phyloP scores from a whole-genome alignment of 1,140 invertebrate genomes.

The Leptinotarsa undecemlineata region DNA sequence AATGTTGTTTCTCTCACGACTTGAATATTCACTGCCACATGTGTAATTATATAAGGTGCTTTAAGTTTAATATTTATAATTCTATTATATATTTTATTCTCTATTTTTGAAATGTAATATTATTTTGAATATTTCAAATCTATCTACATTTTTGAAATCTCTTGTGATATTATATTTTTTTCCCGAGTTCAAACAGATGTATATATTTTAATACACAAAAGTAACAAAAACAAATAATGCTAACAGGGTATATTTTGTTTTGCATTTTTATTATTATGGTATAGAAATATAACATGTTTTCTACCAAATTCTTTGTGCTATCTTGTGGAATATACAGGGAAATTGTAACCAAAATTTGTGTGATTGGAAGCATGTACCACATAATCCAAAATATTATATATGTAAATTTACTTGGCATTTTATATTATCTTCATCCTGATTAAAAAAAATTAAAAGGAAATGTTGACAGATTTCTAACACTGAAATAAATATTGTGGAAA shows the following conservation, averaged over 20 bases:
- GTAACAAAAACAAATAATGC: conserved; percentile 20
- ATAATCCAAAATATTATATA: conserved; percentile 7
- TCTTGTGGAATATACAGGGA: conserved; percentile 24
- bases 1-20: too few relatives aligned
- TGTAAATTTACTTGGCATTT: neutral
- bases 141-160: conserved; percentile 11
- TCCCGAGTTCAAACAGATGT: conserved; percentile 11
- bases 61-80: conserved; percentile 15
- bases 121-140: conserved; percentile 1
- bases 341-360: conserved; percentile 23
- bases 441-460: too few relatives aligned
- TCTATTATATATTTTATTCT: conserved; percentile 27
- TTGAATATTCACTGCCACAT: neutral
- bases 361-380: conserved; percentile 15
- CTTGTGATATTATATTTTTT: conserved; percentile 24
- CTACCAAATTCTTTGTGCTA: conserved; percentile 15
- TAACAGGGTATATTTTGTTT: conserved; percentile 26
- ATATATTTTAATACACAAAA: conserved; percentile 15
- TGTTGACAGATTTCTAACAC: too few relatives aligned
- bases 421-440: neutral
- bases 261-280: conserved; percentile 19
- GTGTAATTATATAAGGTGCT: conserved; percentile 16
- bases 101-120: conserved; percentile 10
- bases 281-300: conserved; percentile 5
- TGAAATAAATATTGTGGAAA: too few relatives aligned